Evolutionary conservation across 2,888 invertebrate species (phyloP).

Genomic region (Psylliodes chrysocephalus): DNA sequence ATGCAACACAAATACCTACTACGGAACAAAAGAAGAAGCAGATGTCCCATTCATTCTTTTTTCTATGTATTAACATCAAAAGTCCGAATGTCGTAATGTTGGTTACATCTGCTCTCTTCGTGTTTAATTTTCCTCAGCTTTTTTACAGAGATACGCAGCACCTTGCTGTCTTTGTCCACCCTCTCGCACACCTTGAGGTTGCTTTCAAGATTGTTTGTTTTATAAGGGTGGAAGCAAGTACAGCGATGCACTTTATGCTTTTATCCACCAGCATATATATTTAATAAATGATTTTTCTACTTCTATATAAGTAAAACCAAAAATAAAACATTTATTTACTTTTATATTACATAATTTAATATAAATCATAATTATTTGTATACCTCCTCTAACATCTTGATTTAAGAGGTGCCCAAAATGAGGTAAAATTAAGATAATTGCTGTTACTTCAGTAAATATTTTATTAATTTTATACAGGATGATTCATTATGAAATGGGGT

Average conservation of each 20-base stretch:
- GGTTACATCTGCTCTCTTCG: constrained; percentile 34
- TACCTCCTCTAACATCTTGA: no score
- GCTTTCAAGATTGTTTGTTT: constrained; percentile 25
- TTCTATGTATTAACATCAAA: constrained; percentile 34
- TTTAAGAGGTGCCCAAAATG: no score
- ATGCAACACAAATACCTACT: constrained; percentile 6
- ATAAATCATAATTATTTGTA: no score
- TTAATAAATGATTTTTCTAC: no score
- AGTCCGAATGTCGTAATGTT: constrained; percentile 29
- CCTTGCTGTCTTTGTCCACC: constrained; percentile 36
- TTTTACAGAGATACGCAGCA: constrained; percentile 32
- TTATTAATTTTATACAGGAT: no score
- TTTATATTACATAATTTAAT: no score
- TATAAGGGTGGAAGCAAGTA: constrained; percentile 5
- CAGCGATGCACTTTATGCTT: neutral
- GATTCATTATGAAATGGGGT: no score
- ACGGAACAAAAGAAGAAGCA: constrained; percentile 39
- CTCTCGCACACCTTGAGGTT: constrained; percentile 20
- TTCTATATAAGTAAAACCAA: no score
- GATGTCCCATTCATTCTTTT: constrained; percentile 41
- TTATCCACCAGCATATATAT: neutral
- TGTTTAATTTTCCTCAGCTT: constrained; percentile 26
- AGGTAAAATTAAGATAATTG: no score
- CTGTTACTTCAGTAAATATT: no score
- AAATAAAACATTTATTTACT: no score